These are phyloP conservation scores for Stercorarius parasiticus DNA, from an alignment of 2,113 vertebrate genomes.

Conservation along the genomic window DNA sequence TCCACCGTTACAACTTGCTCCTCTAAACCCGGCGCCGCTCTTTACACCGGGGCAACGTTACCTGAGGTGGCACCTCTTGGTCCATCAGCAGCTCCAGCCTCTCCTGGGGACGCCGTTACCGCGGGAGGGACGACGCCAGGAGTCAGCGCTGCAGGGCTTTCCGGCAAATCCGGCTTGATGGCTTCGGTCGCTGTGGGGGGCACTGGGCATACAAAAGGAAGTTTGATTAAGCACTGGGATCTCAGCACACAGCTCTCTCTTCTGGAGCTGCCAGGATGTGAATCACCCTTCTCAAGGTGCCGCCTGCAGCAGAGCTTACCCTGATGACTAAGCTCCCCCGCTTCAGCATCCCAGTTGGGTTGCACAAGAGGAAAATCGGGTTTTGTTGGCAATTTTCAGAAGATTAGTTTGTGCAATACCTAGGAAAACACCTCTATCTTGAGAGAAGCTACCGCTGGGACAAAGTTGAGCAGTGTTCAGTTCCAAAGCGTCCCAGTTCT, in stretches of 20 bases:
- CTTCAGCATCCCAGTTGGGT: fast-evolving
- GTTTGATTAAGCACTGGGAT: background rate
- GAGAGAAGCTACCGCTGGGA: background rate
- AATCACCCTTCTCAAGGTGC: background rate
- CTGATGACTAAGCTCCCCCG: background rate
- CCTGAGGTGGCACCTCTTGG: background rate
- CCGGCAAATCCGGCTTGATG: background rate
- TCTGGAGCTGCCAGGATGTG: background rate
- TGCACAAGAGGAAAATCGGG: fast-evolving
- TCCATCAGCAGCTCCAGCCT: background rate
- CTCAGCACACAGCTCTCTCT: background rate
- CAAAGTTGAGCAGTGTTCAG: fast-evolving
- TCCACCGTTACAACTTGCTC: fast-evolving
- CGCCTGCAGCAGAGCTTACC: background rate
- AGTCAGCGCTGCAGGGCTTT: background rate
- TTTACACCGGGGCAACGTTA: background rate
- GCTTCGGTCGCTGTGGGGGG: background rate
- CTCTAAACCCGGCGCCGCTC: fast-evolving
- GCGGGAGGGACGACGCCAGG: background rate
- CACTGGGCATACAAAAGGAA: background rate
- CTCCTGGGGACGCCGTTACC: background rate
- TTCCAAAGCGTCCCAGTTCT: background rate
- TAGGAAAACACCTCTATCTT: background rate
- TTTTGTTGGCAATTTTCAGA: too few relatives aligned
- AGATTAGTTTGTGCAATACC: fast-evolving